Evolutionary conservation across 2,888 invertebrate genomes (phyloP), one percentile per base, ranked within the genome.

Genomic region (Bugulina stolonifera): DNA sequence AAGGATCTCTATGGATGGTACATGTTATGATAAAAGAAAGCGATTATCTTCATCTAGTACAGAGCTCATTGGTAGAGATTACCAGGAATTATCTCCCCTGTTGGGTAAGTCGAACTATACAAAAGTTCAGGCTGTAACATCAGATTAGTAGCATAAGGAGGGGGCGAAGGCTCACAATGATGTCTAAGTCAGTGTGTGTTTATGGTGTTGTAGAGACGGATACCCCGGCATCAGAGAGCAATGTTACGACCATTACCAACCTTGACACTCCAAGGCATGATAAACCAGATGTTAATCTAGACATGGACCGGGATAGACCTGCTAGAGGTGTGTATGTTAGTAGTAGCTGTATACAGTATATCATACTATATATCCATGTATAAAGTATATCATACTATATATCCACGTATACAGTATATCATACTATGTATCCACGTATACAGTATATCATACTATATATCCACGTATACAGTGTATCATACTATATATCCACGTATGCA

Each of bases 241-340:
- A 5, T 32, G 22, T 10, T 34, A 32, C 64, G 1, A 32, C 64
- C 32, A 22, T 32, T 3, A 64, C 64, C 64, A 64, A 64, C 34
- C 64, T 64, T 25, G 64, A 64, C 34, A 64, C 64, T 5, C 32
- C 64, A 32, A 32, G 32, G 2, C 64, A 32, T 14, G 32, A 64
- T 27, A 64, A 64, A 64, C 64, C 64, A 32, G 64, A 64, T 32
- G 64, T 64, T 27, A 64, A 64, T 32, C 25, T 64, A 64, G 64
- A 64, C 22, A 64, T 64, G 27, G 64, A 64, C 18, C 2, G 64
- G 32, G 64, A 64, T 5, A 27, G 64, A 64, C 64, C 64, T 32
- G 27, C 64, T 5, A 25, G 64, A 25, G 64, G 64, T 64, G 32
- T n/a, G 64, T 32, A 27, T 27, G 27, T 23, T 27, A n/a, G n/a